Base-by-base conservation (phyloP, 2,888 invertebrate species). In the Drosophila acutilabella region DNA sequence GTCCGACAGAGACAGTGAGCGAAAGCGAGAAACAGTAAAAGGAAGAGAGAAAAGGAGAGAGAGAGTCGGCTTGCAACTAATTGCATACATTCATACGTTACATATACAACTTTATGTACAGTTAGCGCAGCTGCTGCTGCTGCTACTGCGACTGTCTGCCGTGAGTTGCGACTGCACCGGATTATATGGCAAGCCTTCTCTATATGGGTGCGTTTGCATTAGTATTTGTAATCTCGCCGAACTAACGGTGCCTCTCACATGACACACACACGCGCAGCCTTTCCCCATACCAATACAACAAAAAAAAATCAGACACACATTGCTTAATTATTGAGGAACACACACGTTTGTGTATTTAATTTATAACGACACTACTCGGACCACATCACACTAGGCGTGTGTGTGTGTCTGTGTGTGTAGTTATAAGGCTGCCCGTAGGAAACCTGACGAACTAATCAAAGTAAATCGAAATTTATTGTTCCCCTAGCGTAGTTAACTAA, bases 401-500 rank as follows among this genome's bases (percentile, higher is more conserved):
- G 40, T 6, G 13, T 40, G 23, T 26, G 2, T 40, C 16, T 26
- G 2, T 26, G 13, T 16, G 13, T 45, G 56, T 59, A 48, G 70
- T 70, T 69, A 50, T 59, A 59, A 58, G 40, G 40, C 56, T 50
- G 54, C 59, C 54, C 40, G 69, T 65, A 47, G 66, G 56, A 48
- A 76, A 62, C 54, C 66, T 64, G 73, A 64, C 68, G 60, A 60
- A 61, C 65, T 80, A 79, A 88, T 78, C 73, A 85, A 85, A 74
- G 73, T 70, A 71, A 70, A 85, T 74, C 69, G 73, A 80, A 80
- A 72, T 81, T 77, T 74, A 71, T 74, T 69, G 70, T 65, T 70
- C 64, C 67, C 60, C 54, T 41, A 57, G 45, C 65, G 44, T 56
- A 36, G 36, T 36, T 36, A 67, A 44, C 73, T 72, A 68, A 61